Base-by-base conservation (phyloP, 2,113 vertebrate genomes). In the Heterotis niloticus region DNA sequence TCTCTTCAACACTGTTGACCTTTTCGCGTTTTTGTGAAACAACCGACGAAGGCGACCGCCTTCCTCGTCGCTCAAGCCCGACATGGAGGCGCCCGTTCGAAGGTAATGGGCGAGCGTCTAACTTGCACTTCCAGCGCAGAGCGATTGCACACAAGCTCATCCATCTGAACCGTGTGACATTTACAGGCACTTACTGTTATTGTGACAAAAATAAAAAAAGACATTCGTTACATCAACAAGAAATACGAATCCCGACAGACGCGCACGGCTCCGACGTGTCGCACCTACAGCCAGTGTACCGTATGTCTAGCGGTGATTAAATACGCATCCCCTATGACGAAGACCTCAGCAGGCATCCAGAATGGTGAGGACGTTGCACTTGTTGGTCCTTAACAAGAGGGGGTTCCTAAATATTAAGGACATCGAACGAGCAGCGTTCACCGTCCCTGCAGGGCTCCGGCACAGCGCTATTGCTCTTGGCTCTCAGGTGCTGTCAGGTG, bases 151-250 rank as follows among this genome's bases (percentile, higher is more conserved):
- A 73, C 51, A n/a, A 67, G 62, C 28, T 71, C 34, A 56, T 23
- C 52, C n/a, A 54, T 85, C 81, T 79, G 79, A 80, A 83, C 82
- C 81, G 85, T 88, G 65, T 75, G 23, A 56, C 51, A 54, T 60
- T 28, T 85, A 89, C 87, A 89, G 90, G 89, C 86, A 91, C 90
- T 91, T 79, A 20, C 34, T 79, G 59, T 74, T 67, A 60, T 73
- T 80, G 70, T 80, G 62, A 72, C n/a, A 56, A 80, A 56, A 29
- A 18, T 52, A 77, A 16, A 56, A 77, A 65, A 59, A 28, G 54
- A 74, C 68, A 74, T 28, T 80, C 26, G 57, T 56, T 34, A n/a
- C 56, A 5, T 54, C 5, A 74, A 73, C 29, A 74, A 13, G n/a
- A 77, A 52, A 7, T 11, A 65, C 74, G 18, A 14, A n/a, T 54